These are phyloP conservation scores for Helicoverpa assulta DNA, from an alignment of 2,888 invertebrate species.

Conservation along the genomic window DNA sequence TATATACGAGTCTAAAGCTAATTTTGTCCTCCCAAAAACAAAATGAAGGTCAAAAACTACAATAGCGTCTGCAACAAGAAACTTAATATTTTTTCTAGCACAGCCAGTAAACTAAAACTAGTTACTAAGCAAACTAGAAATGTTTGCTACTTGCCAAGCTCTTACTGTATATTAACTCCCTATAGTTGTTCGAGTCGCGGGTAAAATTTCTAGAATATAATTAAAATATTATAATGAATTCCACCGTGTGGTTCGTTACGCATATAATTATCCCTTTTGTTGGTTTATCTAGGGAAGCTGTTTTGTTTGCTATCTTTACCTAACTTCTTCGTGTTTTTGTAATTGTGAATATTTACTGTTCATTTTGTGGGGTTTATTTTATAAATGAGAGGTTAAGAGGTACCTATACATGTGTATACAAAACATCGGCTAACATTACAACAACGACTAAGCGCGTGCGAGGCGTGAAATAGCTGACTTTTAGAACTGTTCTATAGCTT, in stretches of 20 bases:
- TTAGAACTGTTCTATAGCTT: too few relatives aligned
- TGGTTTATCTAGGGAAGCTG: slow-evolving; percentile 16
- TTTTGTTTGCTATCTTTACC: slow-evolving; percentile 22
- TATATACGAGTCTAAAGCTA: too few relatives aligned
- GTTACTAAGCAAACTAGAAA: slow-evolving; percentile 7
- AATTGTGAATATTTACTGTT: not conserved
- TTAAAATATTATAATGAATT: slow-evolving; percentile 50
- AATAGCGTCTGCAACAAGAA: too few relatives aligned
- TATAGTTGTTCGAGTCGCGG: slow-evolving; percentile 34
- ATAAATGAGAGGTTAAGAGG: too few relatives aligned
- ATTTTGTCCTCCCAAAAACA: too few relatives aligned
- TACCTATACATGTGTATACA: too few relatives aligned
- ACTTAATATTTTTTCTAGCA: not conserved
- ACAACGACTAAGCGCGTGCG: too few relatives aligned
- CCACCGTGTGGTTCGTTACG: slow-evolving; percentile 19
- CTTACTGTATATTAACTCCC: slow-evolving; percentile 37
- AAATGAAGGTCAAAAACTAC: too few relatives aligned
- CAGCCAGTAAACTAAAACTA: slow-evolving; percentile 1
- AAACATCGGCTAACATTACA: too few relatives aligned
- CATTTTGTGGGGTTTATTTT: not conserved
- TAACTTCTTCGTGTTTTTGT: not conserved
- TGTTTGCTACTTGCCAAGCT: slow-evolving; percentile 21
- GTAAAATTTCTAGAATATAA: slow-evolving; percentile 43
- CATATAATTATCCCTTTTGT: slow-evolving; percentile 49
- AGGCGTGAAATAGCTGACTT: too few relatives aligned